Base-by-base conservation (phyloP, 1,140 invertebrate species). In the Phocides pigmalion region DNA sequence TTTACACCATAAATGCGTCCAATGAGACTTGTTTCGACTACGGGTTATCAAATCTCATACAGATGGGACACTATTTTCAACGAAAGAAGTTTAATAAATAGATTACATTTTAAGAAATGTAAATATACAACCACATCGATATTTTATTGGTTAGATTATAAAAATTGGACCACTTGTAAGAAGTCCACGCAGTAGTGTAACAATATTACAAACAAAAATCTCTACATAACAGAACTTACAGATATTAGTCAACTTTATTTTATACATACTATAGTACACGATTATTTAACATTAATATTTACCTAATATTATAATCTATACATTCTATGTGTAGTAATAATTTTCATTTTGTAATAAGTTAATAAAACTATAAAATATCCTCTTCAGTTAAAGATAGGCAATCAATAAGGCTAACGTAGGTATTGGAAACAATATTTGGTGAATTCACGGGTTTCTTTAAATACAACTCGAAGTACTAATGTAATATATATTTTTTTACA, bases 121-220 rank as follows among this genome's bases (percentile, higher is more conserved):
- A 76, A 76, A 76, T 76, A 76, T 87, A 90, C 88, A 90, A 90
- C 88, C 88, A 90, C 88, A 90, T 90, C 86, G 82, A 90, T 90
- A 90, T 88, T 90, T 89, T 90, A 89, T 90, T 90, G 85, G 87
- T 90, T 89, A 89, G 85, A 83, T 90, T 90, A 90, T 90, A 90
- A 90, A 90, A 90, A 90, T 90, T 90, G 88, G 88, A 89, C 86
- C 88, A 86, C 81, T 74, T 79, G 76, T 82, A 80, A 84, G 87
- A 84, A 87, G 84, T 90, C 87, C 88, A 81, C 76, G 75, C 78
- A 79, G 84, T 87, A 90, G 75, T 90, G 79, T 88, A 90, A 90
- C 88, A 90, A 89, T 90, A 87, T 88, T 90, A 87, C 85, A 89
- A 89, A 90, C 85, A 90, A 89, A 90, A 90, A 89, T 87, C 84